Base-by-base conservation (phyloP, 2,888 invertebrate genomes). In the Oligia fasciuncula region DNA sequence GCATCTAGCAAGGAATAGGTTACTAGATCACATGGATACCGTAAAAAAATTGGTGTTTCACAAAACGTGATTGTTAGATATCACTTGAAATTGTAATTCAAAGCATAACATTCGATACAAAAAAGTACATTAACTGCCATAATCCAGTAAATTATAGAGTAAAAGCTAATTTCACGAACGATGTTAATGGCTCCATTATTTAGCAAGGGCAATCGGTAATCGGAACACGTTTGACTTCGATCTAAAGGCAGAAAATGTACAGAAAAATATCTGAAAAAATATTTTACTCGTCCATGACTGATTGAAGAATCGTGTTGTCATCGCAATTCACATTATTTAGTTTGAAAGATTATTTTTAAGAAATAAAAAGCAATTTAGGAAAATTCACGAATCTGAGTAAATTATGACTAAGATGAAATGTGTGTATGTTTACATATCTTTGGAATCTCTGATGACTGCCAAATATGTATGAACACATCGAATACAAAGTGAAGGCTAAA, bases 121-220 rank as follows among this genome's bases (percentile, higher is more conserved):
- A 65, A 76, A 70, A 73, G 29, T n/a, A 73, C 40, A 70, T 74
- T 57, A 72, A 49, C 57, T 62, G 23, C 49, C 13, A 65, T 67
- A 29, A 23, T 46, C 69, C 66, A 62, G 57, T 74, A 76, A 81
- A 75, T 74, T 78, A 79, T 65, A 17, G 65, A 70, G 75, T 68
- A 75, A 82, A 76, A 85, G 66, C 35, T 79, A 82, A 83, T 85
- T 69, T 63, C 62, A 67, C 72, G 76, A 80, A 66, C 74, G 40
- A 51, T 40, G 63, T 60, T 75, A 83, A 85, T 73, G 62, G 66
- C 43, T 43, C 71, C 60, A 78, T 86, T 78, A 81, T 85, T 84
- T 74, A 70, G 74, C 43, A 49, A 35, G 46, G 66, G 54, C 17
- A 51, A 57, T 84, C 60, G 19, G 74, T 60, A 86, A 73, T 77